Base-by-base conservation (phyloP, 2,113 vertebrate species). In the Myodes glareolus region DNA sequence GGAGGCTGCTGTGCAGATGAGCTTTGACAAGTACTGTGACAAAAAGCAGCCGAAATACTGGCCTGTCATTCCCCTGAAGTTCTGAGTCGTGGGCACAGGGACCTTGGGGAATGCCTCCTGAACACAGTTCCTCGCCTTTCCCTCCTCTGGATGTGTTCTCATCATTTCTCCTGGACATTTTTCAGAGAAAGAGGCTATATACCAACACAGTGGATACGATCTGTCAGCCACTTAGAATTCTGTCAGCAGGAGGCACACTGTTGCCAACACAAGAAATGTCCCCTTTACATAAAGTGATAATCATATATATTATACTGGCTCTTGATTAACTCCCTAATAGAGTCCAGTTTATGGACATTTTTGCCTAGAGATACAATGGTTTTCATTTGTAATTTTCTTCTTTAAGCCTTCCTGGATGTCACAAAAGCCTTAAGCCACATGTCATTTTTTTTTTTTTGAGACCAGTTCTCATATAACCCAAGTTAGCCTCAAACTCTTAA, bases 1-100 rank as follows among this genome's bases (percentile, higher is more conserved):
- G 99, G 99, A 99, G 98, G 97, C 99, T 0, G 99, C 99, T 0
- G 98, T 99, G 98, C 99, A 99, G 97, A 99, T 99, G 86, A 98
- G 96, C 31, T 99, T 99, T 52, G 99, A 99, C 97, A 99, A 99
- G 50, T 99, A 99, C 97, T 99, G 99, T 96, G 99, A 99, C 98
- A 98, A 97, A 96, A 99, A 99, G 93, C 99, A 99, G 97, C 99
- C 99, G 33, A 99, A 99, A 94, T 99, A 99, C 98, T 99, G 99
- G 99, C 99, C 99, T 0, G 99, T 99, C 86, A 99, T 99, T 92
- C 99, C 99, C 0, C 99, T 99, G 67, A 99, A 99, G 86, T 98
- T 99, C 63, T 99, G 97, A 99, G 80, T 29, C 84, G 42, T 4
- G 39, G 36, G 1, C 17, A 13, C n/a, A 0, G 9, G 52, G 67